phyloP scores from a whole-genome alignment of 2,888 invertebrate species.

The Aspidiotus rigidus region DNA sequence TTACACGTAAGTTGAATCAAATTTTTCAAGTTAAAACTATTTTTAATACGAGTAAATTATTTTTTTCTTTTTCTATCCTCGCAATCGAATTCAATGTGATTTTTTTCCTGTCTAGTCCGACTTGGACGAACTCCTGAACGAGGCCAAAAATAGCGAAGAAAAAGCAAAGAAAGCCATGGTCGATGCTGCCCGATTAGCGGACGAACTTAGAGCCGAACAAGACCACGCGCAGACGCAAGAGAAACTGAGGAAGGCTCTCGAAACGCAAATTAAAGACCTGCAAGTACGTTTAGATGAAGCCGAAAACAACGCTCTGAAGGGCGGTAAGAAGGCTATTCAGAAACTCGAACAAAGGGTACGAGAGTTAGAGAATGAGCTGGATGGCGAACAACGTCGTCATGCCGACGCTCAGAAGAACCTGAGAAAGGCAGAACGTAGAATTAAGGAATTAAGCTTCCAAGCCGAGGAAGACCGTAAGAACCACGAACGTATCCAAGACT shows the following conservation, averaged over 20 bases:
- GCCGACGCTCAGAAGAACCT: conserved; percentile 98
- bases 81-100: conserved; percentile 9
- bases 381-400: conserved; percentile 96
- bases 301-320: conserved; percentile 94
- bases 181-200: conserved; percentile 95
- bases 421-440: conserved; percentile 92
- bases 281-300: conserved; percentile 94
- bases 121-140: conserved; percentile 95
- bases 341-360: conserved; percentile 95
- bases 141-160: conserved; percentile 98
- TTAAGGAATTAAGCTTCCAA: conserved; percentile 97
- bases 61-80: no score
- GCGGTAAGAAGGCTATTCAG: conserved; percentile 98
- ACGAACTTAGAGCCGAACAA: conserved; percentile 98
- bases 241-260: conserved; percentile 95
- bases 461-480: conserved; percentile 99
- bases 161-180: conserved; percentile 98
- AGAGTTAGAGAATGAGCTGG: conserved; percentile 93
- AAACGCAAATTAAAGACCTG: conserved; percentile 97
- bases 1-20: conserved; percentile 59
- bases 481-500: conserved; percentile 98
- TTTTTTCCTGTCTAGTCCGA: conserved; percentile 55
- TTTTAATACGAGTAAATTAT: no score
- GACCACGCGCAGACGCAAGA: conserved; percentile 98
- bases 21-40: not conserved